phyloP scores from a whole-genome alignment of 2,888 invertebrate species.

The Meganola albula region DNA sequence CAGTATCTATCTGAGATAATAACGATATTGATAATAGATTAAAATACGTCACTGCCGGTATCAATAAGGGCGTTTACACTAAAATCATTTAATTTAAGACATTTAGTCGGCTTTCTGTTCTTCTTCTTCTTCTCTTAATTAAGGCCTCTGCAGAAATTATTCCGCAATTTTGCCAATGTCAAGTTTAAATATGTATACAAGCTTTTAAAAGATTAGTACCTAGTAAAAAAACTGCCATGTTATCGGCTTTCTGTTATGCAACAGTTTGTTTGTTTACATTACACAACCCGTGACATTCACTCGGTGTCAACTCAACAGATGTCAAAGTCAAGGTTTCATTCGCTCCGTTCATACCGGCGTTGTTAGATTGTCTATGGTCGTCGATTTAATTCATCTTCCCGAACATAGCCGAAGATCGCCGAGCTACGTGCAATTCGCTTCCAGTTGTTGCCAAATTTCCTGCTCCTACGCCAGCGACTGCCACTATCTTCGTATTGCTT shows the following conservation, averaged over 20 bases:
- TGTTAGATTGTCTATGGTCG: not conserved
- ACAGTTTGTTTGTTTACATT: constrained; percentile 1
- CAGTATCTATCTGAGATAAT: not conserved
- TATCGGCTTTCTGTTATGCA: not conserved
- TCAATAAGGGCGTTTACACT: not conserved
- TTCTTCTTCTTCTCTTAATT: no score
- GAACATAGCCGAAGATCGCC: not conserved
- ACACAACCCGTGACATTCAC: not conserved
- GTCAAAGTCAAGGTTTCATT: not conserved
- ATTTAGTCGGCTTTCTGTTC: not conserved
- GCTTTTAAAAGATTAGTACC: no score
- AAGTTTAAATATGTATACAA: no score
- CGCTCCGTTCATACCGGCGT: not conserved
- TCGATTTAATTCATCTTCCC: not conserved
- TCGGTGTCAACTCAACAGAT: no score
- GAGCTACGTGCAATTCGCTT: not conserved
- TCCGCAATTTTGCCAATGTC: no score
- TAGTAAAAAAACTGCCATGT: no score
- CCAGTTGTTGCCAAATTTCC: not conserved
- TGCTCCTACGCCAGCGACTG: not conserved
- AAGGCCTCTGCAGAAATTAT: no score
- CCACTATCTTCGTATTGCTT: not conserved
- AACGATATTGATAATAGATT: not conserved
- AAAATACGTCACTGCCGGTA: constrained; percentile 1
- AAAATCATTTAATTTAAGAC: not conserved